A percentile compares a stretch with the other conserved stretches of the same genome.
Evolutionary conservation across 2,113 vertebrate species (phyloP).

Genomic region (Felis chaus): DNA sequence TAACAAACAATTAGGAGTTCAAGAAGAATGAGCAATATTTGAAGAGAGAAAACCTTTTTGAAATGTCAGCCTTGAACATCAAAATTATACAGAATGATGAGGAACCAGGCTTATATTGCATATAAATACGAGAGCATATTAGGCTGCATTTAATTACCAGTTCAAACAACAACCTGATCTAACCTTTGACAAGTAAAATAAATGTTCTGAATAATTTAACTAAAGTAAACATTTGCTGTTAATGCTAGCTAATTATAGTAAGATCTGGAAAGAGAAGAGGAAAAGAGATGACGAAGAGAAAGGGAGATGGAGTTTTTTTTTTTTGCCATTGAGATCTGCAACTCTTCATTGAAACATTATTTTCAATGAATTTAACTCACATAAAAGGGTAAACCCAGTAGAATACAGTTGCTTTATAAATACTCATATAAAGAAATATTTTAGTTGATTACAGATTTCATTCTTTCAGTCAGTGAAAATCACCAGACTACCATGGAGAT

Average conservation of each 20-base stretch:
- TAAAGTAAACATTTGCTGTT: slow-evolving; percentile 93
- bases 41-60: slow-evolving; percentile 65
- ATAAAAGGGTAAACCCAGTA: slow-evolving; percentile 63
- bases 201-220: slow-evolving; percentile 93
- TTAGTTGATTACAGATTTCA: background rate
- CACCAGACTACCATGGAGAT: background rate
- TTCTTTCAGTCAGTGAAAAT: slow-evolving; percentile 25
- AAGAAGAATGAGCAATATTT: background rate
- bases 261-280: slow-evolving; percentile 81
- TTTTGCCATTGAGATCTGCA: slow-evolving; percentile 23
- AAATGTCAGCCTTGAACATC: slow-evolving; percentile 81
- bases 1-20: background rate
- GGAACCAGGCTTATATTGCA: slow-evolving; percentile 82
- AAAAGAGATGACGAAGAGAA: slow-evolving; percentile 53
- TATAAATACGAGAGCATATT: slow-evolving; percentile 85
- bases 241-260: slow-evolving; percentile 91
- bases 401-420: slow-evolving; percentile 51
- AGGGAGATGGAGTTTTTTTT: slow-evolving; percentile 78
- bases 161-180: slow-evolving; percentile 90
- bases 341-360: slow-evolving; percentile 46
- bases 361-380: slow-evolving; percentile 64
- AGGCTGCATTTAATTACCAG: slow-evolving; percentile 87
- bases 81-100: slow-evolving; percentile 83
- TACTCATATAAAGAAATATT: slow-evolving; percentile 50
- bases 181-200: slow-evolving; percentile 91